phyloP scores from a whole-genome alignment of 2,113 vertebrate species.

The Hemiprocne comata region DNA sequence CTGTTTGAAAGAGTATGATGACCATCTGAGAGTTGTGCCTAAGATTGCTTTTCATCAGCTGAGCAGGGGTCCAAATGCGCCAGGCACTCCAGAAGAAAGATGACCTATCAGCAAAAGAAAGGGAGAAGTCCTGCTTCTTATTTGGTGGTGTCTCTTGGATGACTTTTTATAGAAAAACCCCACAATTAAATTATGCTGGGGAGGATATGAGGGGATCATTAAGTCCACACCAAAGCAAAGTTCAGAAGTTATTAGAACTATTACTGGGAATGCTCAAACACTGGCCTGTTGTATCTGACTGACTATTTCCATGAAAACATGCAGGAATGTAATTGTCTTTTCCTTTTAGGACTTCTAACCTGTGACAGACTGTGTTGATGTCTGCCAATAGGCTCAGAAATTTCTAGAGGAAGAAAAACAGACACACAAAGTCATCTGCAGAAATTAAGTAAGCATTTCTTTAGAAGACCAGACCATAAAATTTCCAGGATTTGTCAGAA shows the following conservation, averaged over 20 bases:
- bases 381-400: not conserved
- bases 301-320: not conserved
- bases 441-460: not conserved
- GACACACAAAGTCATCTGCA: not conserved
- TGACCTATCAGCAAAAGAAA: slow-evolving; percentile 3
- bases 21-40: not conserved
- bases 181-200: not conserved
- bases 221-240: not conserved
- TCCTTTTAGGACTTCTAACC: not conserved
- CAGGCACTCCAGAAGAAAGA: not conserved
- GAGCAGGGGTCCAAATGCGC: not conserved
- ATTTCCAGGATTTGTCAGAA: not conserved
- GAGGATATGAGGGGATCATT: not conserved
- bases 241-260: not conserved
- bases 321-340: not conserved
- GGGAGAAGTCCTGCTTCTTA: not conserved
- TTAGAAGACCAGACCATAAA: not conserved
- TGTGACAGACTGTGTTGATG: not conserved
- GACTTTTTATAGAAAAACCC: not conserved
- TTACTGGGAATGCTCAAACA: not conserved
- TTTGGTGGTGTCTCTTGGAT: not conserved
- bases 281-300: not conserved
- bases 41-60: not conserved
- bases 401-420: not conserved
- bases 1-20: not conserved